These are phyloP conservation scores for Ferrisia virgata DNA, from an alignment of 2,888 invertebrate genomes.

Conservation along the genomic window DNA sequence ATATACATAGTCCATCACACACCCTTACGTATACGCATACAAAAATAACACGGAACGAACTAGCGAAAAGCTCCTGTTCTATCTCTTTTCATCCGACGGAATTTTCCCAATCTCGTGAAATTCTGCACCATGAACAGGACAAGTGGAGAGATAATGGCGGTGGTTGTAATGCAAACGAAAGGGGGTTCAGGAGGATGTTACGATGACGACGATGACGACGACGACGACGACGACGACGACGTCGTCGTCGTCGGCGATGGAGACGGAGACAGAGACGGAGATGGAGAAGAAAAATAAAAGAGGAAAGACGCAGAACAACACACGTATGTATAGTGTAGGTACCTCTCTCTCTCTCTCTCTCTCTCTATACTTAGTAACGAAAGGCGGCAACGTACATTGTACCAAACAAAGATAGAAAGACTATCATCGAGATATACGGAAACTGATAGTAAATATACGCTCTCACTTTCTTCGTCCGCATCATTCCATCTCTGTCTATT, in stretches of 20 bases:
- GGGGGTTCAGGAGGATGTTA: not conserved
- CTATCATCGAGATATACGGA: not conserved
- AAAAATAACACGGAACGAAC: conserved; percentile 15
- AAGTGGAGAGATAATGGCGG: too few species aligned
- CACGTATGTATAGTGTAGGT: not conserved
- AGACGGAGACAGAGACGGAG: too few species aligned
- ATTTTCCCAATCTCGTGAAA: not conserved
- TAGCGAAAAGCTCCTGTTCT: not conserved
- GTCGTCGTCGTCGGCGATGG: conserved; percentile 22
- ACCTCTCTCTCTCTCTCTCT: too few species aligned
- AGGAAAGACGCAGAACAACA: not conserved
- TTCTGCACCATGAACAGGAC: too few species aligned
- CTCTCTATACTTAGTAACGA: too few species aligned
- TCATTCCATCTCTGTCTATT: not conserved
- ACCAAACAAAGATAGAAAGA: not conserved
- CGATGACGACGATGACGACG: conserved; percentile 4
- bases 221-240: conserved; percentile 27
- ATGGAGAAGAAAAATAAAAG: too few species aligned
- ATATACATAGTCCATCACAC: conserved; percentile 38
- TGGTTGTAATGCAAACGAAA: not conserved
- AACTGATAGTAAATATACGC: not conserved
- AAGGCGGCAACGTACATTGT: conserved; percentile 32
- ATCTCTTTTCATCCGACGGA: not conserved
- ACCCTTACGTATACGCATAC: not conserved
- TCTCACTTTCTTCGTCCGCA: not conserved